phyloP scores from a whole-genome alignment of 2,888 invertebrate genomes.

The Nomada ferruginata region DNA sequence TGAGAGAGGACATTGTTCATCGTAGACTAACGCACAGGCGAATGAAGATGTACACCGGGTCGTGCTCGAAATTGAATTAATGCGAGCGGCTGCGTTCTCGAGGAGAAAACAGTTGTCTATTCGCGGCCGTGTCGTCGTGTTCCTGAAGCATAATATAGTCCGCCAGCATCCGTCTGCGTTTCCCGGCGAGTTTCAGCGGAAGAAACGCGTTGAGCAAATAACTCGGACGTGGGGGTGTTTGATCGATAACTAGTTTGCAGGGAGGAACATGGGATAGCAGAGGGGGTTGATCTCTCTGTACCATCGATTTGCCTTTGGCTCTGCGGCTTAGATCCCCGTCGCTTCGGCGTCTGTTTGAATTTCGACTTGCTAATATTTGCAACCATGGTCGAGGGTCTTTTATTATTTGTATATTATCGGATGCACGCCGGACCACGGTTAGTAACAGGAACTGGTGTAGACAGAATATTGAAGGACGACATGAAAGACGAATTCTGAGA shows the following conservation, averaged over 20 bases:
- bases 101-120: slow-evolving; percentile 28
- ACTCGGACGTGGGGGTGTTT: neutral
- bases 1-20: slow-evolving; percentile 47
- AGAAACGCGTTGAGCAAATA: slow-evolving; percentile 24
- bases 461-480: neutral
- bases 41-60: slow-evolving; percentile 57
- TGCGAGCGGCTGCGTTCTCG: slow-evolving; percentile 40
- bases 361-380: slow-evolving; percentile 10
- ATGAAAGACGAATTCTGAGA: neutral
- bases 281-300: neutral
- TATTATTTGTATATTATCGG: neutral
- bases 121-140: neutral
- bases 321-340: slow-evolving; percentile 4
- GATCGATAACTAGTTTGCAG: slow-evolving; percentile 43
- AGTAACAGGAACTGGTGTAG: too few species aligned
- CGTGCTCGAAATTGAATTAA: slow-evolving; percentile 62
- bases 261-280: neutral
- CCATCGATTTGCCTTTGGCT: neutral
- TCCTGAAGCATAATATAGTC: slow-evolving; percentile 3
- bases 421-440: neutral
- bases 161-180: slow-evolving; percentile 1
- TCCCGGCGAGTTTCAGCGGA: neutral
- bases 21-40: slow-evolving; percentile 42
- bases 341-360: neutral
- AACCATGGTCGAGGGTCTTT: neutral